Conservation (phyloP, 2,113 vertebrate species). For the Pardalotus punctatus region DNA sequence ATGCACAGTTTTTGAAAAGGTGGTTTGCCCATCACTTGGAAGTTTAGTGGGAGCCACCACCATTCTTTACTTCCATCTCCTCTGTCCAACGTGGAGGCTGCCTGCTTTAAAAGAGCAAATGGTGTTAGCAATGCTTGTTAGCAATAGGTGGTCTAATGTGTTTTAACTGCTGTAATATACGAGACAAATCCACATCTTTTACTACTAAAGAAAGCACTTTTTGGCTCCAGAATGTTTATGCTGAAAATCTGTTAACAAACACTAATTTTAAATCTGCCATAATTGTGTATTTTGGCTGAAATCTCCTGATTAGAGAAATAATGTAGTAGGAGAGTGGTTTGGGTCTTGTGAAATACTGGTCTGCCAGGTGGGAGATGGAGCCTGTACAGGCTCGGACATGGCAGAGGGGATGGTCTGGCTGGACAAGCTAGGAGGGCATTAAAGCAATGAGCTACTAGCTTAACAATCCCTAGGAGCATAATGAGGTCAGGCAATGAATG, state of each 20-base stretch:
- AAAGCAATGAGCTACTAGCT: not conserved
- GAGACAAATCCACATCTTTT: conserved; percentile 4
- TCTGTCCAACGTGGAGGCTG: rapidly evolving
- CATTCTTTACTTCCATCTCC: not conserved
- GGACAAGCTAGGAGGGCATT: not conserved
- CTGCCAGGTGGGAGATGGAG: not conserved
- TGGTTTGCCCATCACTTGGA: not conserved
- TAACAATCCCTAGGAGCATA: not conserved
- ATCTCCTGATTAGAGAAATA: not conserved
- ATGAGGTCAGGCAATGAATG: not conserved
- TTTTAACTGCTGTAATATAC: not conserved
- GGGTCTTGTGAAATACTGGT: not conserved
- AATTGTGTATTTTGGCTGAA: not conserved
- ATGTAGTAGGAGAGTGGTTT: not conserved
- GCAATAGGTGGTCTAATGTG: not conserved
- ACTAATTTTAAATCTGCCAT: not conserved
- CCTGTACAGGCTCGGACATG: not conserved
- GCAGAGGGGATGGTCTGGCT: not conserved
- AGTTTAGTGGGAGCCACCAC: not conserved
- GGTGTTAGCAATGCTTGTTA: not conserved
- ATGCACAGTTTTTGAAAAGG: not conserved
- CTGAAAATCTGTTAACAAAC: conserved; percentile 4
- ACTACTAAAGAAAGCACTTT: not conserved
- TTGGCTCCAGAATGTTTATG: not conserved
- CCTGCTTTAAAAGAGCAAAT: not conserved